Base-by-base conservation (phyloP, 2,888 invertebrate species). In the Cheilosia variabilis region DNA sequence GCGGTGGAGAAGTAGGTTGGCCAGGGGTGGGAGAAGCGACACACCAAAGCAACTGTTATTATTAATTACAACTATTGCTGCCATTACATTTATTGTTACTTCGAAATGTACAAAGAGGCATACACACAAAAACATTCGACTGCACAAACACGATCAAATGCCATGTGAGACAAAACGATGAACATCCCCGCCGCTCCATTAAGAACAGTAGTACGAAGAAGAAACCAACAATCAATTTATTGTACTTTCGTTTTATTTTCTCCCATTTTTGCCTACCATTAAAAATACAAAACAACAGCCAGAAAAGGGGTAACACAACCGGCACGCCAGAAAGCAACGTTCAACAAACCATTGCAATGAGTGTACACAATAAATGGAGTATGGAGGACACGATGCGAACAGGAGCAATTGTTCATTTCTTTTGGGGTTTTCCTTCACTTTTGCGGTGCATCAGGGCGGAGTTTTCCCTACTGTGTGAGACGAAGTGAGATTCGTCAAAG, bases 161-260 rank as follows among this genome's bases (percentile, higher is more conserved):
- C 76, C 86, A 81, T 81, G 86, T 81, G 81, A 86, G 72, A 86
- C 86, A 86, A 81, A 86, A 81, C 86, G 86, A 72, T 72, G 80
- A 86, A 81, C 81, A 76, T 68, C 76, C 63, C 60, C 55, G 66
- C 62, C 55, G 52, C 57, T 41, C 78, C 52, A 78, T 69, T 78
- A 63, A 79, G 79, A 78, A 83, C 43, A 52, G 22, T 50, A 71
- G 58, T 60, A 3, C 75, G 43, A 86, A 80, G 55, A 68, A 62
- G 76, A 77, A 86, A 63, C 86, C 22, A 86, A 81, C 81, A 77
- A 77, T 81, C 81, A 81, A 77, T n/a, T n/a, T n/a, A n/a, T 81
- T 84, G 83, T 73, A 83, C 52, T 75, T 45, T 75, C 37, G 43
- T 58, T 50, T 65, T 57, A 57, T 66, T 72, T 55, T 10, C n/a